phyloP scores from a whole-genome alignment of 1,140 invertebrate species.

The Rhizoglyphus robini region DNA sequence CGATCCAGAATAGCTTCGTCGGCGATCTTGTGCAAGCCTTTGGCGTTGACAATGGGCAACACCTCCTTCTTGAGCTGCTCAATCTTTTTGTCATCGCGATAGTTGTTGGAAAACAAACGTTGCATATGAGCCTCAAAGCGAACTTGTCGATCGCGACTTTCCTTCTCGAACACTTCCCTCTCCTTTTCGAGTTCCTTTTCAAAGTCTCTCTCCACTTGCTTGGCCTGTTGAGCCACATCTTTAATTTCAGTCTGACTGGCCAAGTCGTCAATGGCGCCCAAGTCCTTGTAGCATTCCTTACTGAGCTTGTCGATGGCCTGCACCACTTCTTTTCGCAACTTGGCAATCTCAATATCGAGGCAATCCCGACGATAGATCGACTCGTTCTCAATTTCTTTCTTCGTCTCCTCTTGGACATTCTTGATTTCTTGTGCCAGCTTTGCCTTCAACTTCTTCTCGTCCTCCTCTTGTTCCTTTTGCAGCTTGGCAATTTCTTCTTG shows the following conservation, averaged over 20 bases:
- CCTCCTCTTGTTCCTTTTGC: background rate
- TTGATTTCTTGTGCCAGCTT: background rate
- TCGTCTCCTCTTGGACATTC: background rate
- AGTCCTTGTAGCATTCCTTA: background rate
- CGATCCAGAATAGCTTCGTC: background rate
- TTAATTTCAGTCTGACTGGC: background rate
- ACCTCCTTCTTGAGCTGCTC: background rate
- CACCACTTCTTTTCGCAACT: background rate
- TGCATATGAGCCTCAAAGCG: slow-evolving; percentile 4
- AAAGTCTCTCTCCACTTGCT: too few species aligned
- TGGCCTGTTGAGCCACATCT: background rate
- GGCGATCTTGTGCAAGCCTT: background rate
- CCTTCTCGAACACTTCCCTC: background rate
- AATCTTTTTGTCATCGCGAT: background rate
- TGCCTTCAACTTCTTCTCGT: background rate
- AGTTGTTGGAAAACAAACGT: background rate
- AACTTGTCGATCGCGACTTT: background rate
- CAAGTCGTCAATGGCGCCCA: background rate
- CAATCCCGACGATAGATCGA: background rate
- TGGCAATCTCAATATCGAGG: background rate
- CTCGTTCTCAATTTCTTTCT: background rate
- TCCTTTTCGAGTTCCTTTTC: background rate
- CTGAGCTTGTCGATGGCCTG: background rate
- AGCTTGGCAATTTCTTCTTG: background rate
- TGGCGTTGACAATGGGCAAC: background rate